Evolutionary conservation across 2,797 vertebrate species (phyloP), one percentile per base, ranked within the genome.

Genomic region (Hydrophis major): DNA sequence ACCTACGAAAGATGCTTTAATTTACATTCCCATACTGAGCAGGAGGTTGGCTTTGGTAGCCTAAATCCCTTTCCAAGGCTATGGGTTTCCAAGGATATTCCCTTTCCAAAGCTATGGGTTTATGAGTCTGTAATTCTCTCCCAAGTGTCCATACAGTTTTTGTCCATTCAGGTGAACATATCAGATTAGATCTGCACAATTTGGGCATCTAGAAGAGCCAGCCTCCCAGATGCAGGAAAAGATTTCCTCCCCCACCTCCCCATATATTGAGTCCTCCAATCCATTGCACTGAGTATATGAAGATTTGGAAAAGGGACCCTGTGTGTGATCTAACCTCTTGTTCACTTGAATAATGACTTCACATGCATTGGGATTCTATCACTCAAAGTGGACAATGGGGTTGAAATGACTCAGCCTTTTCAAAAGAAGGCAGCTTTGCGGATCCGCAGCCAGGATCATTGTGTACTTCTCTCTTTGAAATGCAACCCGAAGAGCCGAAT

Each of bases 381-480:
- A 14, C 25, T 13, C 55, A 22, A 28, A 1, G 57, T 20, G 55
- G 16, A 1, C 37, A 50, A 6, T 6, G n/a, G 42, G 4, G 1
- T 47, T 42, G 53, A 20, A 42, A 25, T 1, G 56, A 20, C 27
- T 28, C 32, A 59, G 18, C 1, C 14, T 83, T 18, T 47, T 78
- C 20, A 4, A 83, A 42, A 3, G 2, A n/a, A 22, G 13, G 37
- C 13, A 56, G 32, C 61, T 47, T 14, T 32, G n/a, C 12, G 11
- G 22, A 6, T 2, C 16, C 7, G 13, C 3, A 4, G 37, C 22
- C 32, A 90, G n/a, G 2, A 20, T 20, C 1, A 5, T 74, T 53
- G 18, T 25, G 0, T 0, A n/a, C 8, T 4, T 12, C n/a, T 32
- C 5, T 13, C 12, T 27, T n/a, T 8, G 5, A 42, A 20, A 3